phyloP scores from a whole-genome alignment of 1,140 invertebrate species.

The Eumaeus atala region DNA sequence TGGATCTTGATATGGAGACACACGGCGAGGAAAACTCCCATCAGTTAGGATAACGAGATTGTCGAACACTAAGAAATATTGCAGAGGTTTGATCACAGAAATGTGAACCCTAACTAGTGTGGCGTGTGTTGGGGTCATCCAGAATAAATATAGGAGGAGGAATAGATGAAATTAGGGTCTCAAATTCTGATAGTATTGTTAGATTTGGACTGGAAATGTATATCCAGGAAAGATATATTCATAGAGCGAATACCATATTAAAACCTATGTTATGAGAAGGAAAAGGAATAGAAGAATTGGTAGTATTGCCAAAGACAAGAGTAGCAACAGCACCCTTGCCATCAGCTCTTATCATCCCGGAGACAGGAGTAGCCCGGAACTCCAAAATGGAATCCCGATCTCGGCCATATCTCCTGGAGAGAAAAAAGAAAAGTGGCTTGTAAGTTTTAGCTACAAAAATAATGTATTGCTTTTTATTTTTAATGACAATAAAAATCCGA shows the following conservation, averaged over 20 bases:
- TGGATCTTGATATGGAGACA: too few relatives aligned
- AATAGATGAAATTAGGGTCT: too few relatives aligned
- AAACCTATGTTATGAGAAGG: slow-evolving; percentile 2
- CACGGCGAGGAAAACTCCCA: too few relatives aligned
- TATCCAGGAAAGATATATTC: slow-evolving; percentile 3
- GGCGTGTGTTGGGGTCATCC: too few relatives aligned
- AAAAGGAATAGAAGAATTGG: neutral
- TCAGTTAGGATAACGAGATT: too few relatives aligned
- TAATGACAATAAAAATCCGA: slow-evolving; percentile 7
- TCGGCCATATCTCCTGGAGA: slow-evolving; percentile 7
- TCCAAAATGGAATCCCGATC: neutral
- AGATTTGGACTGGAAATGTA: too few relatives aligned
- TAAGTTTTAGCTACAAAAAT: neutral
- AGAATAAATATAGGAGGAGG: too few relatives aligned
- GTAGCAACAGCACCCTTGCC: slow-evolving; percentile 6
- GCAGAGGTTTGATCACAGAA: too few relatives aligned
- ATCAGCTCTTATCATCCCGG: slow-evolving; percentile 9
- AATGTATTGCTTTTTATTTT: neutral
- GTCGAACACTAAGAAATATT: too few relatives aligned
- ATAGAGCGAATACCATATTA: neutral
- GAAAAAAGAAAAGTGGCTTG: neutral
- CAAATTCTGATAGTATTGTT: too few relatives aligned
- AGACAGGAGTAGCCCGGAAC: slow-evolving; percentile 5
- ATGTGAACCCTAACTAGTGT: too few relatives aligned
- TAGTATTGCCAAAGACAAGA: neutral